A percentile compares a stretch with the other conserved stretches of the same genome.
Evolutionary conservation across 2,113 vertebrate species (phyloP).

Genomic region (Pygoscelis antarcticus): DNA sequence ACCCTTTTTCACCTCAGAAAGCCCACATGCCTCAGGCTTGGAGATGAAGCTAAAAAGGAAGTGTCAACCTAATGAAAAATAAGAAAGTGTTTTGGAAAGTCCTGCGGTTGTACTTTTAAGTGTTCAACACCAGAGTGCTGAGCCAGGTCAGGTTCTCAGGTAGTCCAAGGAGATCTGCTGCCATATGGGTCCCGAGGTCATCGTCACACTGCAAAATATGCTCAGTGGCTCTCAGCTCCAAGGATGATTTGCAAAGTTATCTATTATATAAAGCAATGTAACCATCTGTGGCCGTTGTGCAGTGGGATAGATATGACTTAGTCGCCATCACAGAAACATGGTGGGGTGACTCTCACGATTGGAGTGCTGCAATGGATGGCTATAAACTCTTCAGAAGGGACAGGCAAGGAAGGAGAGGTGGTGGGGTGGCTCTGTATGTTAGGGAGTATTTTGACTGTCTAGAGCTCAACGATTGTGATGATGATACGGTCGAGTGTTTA

Average conservation of each 20-base stretch:
- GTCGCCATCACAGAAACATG: too few species aligned
- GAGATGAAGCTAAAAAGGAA: background rate
- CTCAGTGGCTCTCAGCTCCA: background rate
- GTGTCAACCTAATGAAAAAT: background rate
- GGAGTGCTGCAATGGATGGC: too few species aligned
- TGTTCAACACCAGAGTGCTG: background rate
- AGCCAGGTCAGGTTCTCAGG: background rate
- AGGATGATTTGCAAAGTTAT: background rate
- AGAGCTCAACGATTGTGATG: too few species aligned
- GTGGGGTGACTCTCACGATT: too few species aligned
- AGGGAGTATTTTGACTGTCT: too few species aligned
- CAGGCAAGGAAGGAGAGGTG: too few species aligned
- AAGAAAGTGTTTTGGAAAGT: background rate
- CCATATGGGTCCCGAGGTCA: rapidly evolving
- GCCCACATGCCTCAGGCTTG: background rate
- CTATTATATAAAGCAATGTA: background rate
- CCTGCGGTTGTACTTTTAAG: background rate
- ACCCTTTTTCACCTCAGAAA: background rate
- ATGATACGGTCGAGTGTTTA: too few species aligned
- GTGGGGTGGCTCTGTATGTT: too few species aligned
- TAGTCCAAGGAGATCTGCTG: background rate
- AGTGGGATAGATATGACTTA: too few species aligned
- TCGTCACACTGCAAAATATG: background rate
- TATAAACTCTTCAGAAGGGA: too few species aligned
- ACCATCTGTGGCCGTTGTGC: background rate